Base-by-base conservation (phyloP, 2,888 invertebrate species). In the Steinernema hermaphroditum region DNA sequence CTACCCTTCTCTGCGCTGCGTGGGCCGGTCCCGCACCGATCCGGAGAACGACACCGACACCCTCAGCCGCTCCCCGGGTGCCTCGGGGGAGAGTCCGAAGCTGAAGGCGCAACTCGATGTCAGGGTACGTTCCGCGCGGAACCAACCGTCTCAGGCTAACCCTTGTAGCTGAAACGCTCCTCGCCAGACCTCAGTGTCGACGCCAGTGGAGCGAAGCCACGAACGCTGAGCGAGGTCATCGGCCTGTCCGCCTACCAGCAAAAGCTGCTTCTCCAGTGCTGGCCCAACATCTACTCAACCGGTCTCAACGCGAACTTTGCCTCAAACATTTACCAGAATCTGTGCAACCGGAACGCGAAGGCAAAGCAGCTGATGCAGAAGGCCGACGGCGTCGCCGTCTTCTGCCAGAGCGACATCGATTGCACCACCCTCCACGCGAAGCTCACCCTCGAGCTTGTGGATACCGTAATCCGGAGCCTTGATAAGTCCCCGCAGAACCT, bases 251-350 rank as follows among this genome's bases (percentile, higher is more conserved):
- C 78, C 2, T 84, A 84, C 69, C 84, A 84, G 69, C 83, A 81
- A 62, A 80, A 79, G 49, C 78, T 82, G 19, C 72, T 84, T 27
- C 37, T 75, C 22, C 83, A 84, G 73, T 77, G 78, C 46, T 84
- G 84, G 84, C 84, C 84, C n/a, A 84, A 83, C 70, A 83, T 84
- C 44, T 84, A 76, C 70, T 75, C 81, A 0, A 84, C 84, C 9
- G 84, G 84, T 9, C 74, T 76, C 22, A 80, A 77, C 37, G 82
- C 82, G 9, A 75, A 73, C 49, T 84, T 84, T 54, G 82, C 84
- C 29, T 75, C 76, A 9, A 77, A 78, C 46, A 71, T 84, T 43
- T 84, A 79, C 69, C n/a, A 74, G 8, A 77, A 73, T 14, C 68
- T 84, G 54, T 73, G 76, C 46, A 72, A 68, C 19, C 71, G 72